Conservation (phyloP, 1,140 invertebrate genomes). For the Pseudobourletiella spinata region DNA sequence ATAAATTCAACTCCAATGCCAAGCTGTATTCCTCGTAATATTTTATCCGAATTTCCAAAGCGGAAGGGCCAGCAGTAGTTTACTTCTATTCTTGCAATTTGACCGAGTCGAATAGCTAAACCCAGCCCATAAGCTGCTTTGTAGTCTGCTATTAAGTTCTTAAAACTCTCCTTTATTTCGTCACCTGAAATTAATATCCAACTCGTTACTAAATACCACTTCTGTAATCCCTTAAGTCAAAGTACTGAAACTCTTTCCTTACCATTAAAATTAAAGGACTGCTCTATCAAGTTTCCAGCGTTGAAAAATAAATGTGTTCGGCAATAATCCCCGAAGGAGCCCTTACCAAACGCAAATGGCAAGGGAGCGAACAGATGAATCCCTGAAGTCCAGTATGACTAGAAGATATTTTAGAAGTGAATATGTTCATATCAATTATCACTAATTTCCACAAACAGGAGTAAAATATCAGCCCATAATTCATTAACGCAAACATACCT, state of each 20-base stretch:
- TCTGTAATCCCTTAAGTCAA: too few species aligned
- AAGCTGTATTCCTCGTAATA: slow-evolving; percentile 56
- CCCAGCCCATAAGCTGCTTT: slow-evolving; percentile 61
- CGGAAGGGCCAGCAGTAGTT: slow-evolving; percentile 68
- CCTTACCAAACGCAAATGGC: slow-evolving; percentile 65
- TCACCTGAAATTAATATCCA: slow-evolving; percentile 36
- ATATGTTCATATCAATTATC: background rate
- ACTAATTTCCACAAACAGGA: too few species aligned
- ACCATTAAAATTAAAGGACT: slow-evolving; percentile 42
- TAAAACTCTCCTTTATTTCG: slow-evolving; percentile 38
- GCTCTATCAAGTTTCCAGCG: slow-evolving; percentile 62
- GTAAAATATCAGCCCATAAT: too few species aligned
- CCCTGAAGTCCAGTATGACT: slow-evolving; percentile 68
- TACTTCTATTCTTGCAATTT: slow-evolving; percentile 70
- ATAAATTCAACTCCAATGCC: slow-evolving; percentile 61
- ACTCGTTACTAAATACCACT: too few species aligned
- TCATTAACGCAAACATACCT: slow-evolving; percentile 38
- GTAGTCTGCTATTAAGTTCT: slow-evolving; percentile 37
- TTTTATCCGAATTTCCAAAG: slow-evolving; percentile 45
- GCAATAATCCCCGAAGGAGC: slow-evolving; percentile 68
- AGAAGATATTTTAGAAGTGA: slow-evolving; percentile 29
- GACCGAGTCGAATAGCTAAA: slow-evolving; percentile 63
- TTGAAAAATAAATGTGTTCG: slow-evolving; percentile 75
- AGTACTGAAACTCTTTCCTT: too few species aligned
- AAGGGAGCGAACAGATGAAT: slow-evolving; percentile 74